Evolutionary conservation across 92 coral and sea anemone species (phyloP).

Genomic region (Parazoanthus swiftii): DNA sequence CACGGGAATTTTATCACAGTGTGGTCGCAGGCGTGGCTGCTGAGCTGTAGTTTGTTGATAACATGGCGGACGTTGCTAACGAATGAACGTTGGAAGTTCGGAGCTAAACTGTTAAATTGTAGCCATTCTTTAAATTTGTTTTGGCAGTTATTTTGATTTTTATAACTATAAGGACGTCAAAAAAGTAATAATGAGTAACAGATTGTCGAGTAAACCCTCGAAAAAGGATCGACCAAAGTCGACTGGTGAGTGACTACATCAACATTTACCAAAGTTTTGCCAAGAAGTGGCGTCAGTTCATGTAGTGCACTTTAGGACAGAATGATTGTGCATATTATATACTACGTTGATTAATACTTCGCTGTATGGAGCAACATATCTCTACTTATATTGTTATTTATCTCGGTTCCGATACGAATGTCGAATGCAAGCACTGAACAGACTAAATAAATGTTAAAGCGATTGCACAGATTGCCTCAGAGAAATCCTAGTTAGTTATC

Average conservation of each 20-base stretch:
- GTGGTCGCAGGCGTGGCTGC: slow-evolving; percentile 19
- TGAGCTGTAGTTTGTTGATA: slow-evolving; percentile 65
- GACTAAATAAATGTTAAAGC: too few species aligned
- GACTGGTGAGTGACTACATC: slow-evolving; percentile 60
- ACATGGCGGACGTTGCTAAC: slow-evolving; percentile 93
- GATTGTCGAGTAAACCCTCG: slow-evolving; percentile 92
- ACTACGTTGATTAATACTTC: too few species aligned
- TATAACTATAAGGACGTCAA: background rate
- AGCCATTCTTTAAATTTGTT: background rate
- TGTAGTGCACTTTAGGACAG: too few species aligned
- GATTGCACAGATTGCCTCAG: too few species aligned
- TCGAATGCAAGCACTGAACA: too few species aligned
- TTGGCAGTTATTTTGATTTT: background rate
- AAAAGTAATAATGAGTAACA: slow-evolving; percentile 72
- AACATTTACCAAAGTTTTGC: background rate
- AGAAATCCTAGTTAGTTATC: too few species aligned
- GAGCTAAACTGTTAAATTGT: slow-evolving; percentile 28
- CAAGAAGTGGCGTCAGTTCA: too few species aligned
- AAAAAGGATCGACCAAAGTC: slow-evolving; percentile 93
- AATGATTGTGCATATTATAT: too few species aligned
- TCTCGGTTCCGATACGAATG: too few species aligned
- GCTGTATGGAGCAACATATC: too few species aligned
- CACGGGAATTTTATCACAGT: background rate
- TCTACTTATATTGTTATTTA: too few species aligned
- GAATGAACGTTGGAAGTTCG: background rate